Conservation (phyloP, 1,140 invertebrate genomes). For the Onthophagus taurus region DNA sequence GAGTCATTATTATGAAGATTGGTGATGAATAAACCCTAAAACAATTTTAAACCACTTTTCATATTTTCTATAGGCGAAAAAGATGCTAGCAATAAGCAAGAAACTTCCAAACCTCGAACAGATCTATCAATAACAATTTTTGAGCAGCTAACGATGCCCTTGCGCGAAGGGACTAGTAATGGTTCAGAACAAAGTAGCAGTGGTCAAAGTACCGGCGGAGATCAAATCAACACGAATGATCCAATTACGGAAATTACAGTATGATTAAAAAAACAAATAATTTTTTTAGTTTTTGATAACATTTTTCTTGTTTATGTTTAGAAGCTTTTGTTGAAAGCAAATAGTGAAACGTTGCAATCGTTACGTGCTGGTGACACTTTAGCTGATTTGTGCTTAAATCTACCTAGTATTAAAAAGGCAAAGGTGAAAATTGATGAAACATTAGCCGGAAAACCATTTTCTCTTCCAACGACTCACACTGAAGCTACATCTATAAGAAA, state of each 20-base stretch:
- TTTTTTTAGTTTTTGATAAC: slow-evolving; percentile 12
- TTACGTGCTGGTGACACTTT: slow-evolving; percentile 69
- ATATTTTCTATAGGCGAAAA: slow-evolving; percentile 39
- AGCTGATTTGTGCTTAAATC: slow-evolving; percentile 65
- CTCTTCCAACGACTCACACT: slow-evolving; percentile 57
- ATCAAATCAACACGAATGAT: slow-evolving; percentile 31
- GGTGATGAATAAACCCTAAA: neutral
- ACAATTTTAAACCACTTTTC: slow-evolving; percentile 11
- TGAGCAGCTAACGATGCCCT: slow-evolving; percentile 54
- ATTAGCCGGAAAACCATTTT: slow-evolving; percentile 53
- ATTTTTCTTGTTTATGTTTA: slow-evolving; percentile 26
- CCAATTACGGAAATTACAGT: slow-evolving; percentile 34
- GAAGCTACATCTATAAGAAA: slow-evolving; percentile 65
- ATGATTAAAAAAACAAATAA: slow-evolving; percentile 10
- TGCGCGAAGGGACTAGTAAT: slow-evolving; percentile 44
- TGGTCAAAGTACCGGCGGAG: slow-evolving; percentile 33
- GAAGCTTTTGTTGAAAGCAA: slow-evolving; percentile 48
- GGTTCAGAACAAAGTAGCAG: slow-evolving; percentile 17
- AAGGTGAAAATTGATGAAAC: slow-evolving; percentile 61
- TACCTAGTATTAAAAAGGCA: slow-evolving; percentile 68
- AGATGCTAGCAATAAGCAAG: slow-evolving; percentile 44
- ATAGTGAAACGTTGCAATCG: slow-evolving; percentile 44
- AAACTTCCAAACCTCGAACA: slow-evolving; percentile 46
- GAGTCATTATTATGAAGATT: neutral
- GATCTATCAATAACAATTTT: slow-evolving; percentile 56